Percentiles rank a stretch among this genome's conserved stretches.
Conservation (phyloP, 2,113 vertebrate species). For the Vulpes lagopus region DNA sequence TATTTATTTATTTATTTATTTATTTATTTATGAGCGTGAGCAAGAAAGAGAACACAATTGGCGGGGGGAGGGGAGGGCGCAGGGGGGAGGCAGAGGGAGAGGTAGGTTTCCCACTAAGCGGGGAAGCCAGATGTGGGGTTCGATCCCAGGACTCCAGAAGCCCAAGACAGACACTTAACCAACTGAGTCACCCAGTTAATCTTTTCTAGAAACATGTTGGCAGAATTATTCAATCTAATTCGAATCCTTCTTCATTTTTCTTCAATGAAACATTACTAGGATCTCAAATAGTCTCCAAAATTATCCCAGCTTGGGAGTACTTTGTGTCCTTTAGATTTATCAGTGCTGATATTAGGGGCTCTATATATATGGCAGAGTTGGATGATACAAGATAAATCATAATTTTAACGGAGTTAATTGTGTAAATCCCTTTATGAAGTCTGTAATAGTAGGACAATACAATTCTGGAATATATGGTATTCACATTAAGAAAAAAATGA, state of each 20-base stretch:
- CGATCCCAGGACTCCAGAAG: no score
- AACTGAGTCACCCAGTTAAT: constrained; percentile 39
- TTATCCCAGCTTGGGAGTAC: not conserved
- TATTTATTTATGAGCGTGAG: no score
- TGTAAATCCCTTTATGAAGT: not conserved
- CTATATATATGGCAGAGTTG: not conserved
- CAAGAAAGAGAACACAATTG: no score
- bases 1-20: no score
- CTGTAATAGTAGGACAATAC: not conserved
- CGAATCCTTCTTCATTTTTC: constrained; percentile 62
- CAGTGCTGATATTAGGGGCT: not conserved
- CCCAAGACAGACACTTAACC: no score
- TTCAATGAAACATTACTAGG: constrained; percentile 38
- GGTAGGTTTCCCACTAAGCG: no score
- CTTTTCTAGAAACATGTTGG: constrained; percentile 75
- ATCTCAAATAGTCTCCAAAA: not conserved
- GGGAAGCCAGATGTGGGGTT: no score
- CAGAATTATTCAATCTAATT: constrained; percentile 74
- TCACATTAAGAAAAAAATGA: not conserved
- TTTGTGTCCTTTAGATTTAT: constrained; percentile 24
- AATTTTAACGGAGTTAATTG: not conserved
- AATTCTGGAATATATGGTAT: not conserved
- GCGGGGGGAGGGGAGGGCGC: no score
- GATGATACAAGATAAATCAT: not conserved
- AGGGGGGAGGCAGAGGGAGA: no score